phyloP scores from a whole-genome alignment of 2,797 vertebrate species.

The Pseudomugil gertrudae region DNA sequence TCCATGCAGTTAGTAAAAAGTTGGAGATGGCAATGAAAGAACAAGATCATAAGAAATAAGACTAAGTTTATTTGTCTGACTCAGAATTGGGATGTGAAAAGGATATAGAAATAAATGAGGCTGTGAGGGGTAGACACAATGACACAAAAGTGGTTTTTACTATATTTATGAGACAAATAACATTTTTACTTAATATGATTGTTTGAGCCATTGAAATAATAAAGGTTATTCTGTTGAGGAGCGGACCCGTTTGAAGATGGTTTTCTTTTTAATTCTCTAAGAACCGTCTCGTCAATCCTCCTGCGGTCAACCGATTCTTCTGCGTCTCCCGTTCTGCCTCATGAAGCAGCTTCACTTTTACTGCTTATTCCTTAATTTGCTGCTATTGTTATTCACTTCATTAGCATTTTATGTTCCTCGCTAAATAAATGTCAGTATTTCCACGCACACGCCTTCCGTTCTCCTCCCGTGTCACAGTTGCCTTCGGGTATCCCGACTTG shows the following conservation, averaged over 20 bases:
- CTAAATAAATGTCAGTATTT: conserved; percentile 24
- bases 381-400: conserved; percentile 39
- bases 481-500: conserved; percentile 7
- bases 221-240: too few species aligned
- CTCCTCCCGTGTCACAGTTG: neutral
- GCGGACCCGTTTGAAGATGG: neutral
- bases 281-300: conserved; percentile 12
- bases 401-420: conserved; percentile 29
- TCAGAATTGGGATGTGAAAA: conserved; percentile 12
- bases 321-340: conserved; percentile 30
- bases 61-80: conserved; percentile 4
- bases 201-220: neutral
- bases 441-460: conserved; percentile 8
- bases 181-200: neutral
- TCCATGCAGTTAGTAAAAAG: neutral
- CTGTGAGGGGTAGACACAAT: neutral
- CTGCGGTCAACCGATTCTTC: conserved; percentile 26
- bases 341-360: conserved; percentile 33
- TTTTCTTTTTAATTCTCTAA: neutral
- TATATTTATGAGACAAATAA: neutral
- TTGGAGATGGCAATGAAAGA: conserved; percentile 3
- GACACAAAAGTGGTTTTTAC: neutral
- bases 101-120: conserved; percentile 9
- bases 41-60: conserved; percentile 1
- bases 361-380: conserved; percentile 34